Evolutionary conservation across 2,888 invertebrate genomes (phyloP), one percentile per base, ranked within the genome.

Genomic region (Cantharis nigra): DNA sequence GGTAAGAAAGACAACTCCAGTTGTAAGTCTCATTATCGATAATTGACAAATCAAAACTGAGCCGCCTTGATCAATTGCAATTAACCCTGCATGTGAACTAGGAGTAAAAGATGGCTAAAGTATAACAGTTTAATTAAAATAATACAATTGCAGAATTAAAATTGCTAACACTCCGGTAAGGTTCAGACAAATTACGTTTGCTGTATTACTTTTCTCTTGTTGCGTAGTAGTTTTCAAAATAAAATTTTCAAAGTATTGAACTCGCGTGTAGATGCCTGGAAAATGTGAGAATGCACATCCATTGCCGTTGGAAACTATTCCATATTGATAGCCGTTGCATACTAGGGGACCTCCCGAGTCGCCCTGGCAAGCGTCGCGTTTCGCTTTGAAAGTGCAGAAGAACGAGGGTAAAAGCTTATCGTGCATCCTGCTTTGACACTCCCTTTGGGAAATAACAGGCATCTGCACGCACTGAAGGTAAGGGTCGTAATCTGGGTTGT

Each of bases 321-420:
- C 76, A 16, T 74, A 74, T n/a, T 70, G 76, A 2, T 11, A 16
- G n/a, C 33, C 72, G 16, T 72, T n/a, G 20, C 76, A 76, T 11
- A 76, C 10, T 14, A 76, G 26, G 11, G 76, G 76, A 11, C 76
- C 76, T 62, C 76, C 76, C 11, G 69, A 72, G 26, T 76, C 76
- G n/a, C 72, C 76, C 63, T 76, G 69, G 33, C 49, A 49, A 49
- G 49, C n/a, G n/a, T 49, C 49, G n/a, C 0, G 7, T 7, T n/a
- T n/a, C 5, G 5, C 7, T n/a, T 49, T n/a, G n/a, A 7, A 49
- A 2, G 49, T n/a, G 7, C 49, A 49, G n/a, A 49, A n/a, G 0
- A n/a, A n/a, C 7, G 7, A 7, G 0, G 49, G 49, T 2, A 7
- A 49, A n/a, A 49, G n/a, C 2, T n/a, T 13, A 2, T 49, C 7